Evolutionary conservation across 2,888 invertebrate genomes (phyloP), one percentile per base, ranked within the genome.

Genomic region (Drosophila tanythrix): DNA sequence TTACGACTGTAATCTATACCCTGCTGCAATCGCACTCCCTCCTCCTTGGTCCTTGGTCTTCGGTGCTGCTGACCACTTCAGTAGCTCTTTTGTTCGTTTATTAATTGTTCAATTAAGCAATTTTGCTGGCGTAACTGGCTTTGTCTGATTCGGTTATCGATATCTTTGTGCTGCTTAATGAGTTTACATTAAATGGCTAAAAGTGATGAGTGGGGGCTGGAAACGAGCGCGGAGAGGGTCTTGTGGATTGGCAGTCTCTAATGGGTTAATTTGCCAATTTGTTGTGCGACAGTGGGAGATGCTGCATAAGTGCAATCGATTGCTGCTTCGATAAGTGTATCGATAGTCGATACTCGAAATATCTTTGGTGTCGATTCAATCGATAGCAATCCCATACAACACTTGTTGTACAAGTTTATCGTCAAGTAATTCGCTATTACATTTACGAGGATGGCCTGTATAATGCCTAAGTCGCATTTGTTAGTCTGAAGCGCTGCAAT

Each of bases 21-120:
- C 51, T 21, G 31, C 40, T 48, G 48, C 55, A 62, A 18, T 8
- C 56, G 6, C 21, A 38, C 29, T 51, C 29, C 11, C 31, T 29
- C 25, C 13, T 33, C 13, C 48, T 21, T 18, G 13, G 43, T 27
- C 48, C 46, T 58, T 62, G 79, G 50, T 43, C 62, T 21, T 40
- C 43, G 46, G 46, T 46, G 46, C 46, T 27, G 35, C 48, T 57
- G 76, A 70, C 64, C 81, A 77, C 71, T 81, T 77, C 68, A 68
- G 60, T 79, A 63, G 53, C 56, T 67, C 61, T 63, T 79, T 90
- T 88, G 85, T 89, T 66, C 58, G 68, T 72, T 83, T 73, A 75
- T 87, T 87, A 87, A 87, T 81, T 87, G 90, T 89, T 90, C 87
- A 87, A 90, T 87, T 87, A 90, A 83, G 90, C 87, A 89, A 90